Conservation (phyloP, 2,113 vertebrate species). For the Ardeotis arabs region DNA sequence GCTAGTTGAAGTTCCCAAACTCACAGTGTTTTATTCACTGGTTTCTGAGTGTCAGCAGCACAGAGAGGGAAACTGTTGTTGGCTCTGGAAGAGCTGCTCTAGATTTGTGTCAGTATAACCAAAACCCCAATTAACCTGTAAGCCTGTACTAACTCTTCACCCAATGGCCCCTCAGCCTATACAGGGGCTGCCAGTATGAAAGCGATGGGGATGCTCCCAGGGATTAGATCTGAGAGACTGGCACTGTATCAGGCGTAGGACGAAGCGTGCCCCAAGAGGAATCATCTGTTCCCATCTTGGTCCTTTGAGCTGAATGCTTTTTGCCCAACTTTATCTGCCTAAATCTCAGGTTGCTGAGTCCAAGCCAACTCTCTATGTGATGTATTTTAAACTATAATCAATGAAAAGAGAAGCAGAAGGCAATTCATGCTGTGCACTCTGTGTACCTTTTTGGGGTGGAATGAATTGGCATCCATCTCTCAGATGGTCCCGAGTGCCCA, state of each 20-base stretch:
- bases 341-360: background rate
- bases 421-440: background rate
- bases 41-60: background rate
- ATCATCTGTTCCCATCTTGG: background rate
- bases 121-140: background rate
- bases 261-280: background rate
- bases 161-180: background rate
- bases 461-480: background rate
- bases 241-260: background rate
- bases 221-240: background rate
- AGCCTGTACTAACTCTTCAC: background rate
- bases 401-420: background rate
- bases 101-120: background rate
- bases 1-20: background rate
- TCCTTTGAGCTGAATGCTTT: background rate
- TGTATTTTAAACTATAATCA: background rate
- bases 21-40: background rate
- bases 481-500: background rate
- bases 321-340: background rate
- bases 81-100: background rate
- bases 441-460: background rate
- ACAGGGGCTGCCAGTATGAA: background rate
- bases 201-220: background rate
- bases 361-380: background rate
- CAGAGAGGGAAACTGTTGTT: background rate